Evolutionary conservation across 2,797 vertebrate species (phyloP).

Genomic region (Macropodus opercularis): DNA sequence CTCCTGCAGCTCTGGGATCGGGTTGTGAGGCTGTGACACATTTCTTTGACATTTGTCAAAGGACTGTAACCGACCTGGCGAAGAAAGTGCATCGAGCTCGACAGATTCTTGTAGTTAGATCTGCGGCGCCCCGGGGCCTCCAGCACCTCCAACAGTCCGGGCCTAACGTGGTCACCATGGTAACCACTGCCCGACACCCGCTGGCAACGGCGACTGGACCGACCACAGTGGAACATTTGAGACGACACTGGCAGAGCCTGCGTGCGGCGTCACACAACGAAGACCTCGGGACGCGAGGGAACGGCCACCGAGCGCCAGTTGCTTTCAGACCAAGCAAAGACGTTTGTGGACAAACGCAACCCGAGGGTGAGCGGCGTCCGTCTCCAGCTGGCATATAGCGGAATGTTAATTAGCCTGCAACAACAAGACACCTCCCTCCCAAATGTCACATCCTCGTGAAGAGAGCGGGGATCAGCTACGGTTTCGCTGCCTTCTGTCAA

Average conservation of each 20-base stretch:
- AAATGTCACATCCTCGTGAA: slow-evolving; percentile 71
- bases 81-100: slow-evolving; percentile 24
- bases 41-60: slow-evolving; percentile 40
- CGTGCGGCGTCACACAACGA: slow-evolving; percentile 64
- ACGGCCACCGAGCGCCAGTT: slow-evolving; percentile 16
- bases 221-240: slow-evolving; percentile 73
- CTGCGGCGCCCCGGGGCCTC: slow-evolving; percentile 49
- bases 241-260: slow-evolving; percentile 62
- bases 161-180: slow-evolving; percentile 71
- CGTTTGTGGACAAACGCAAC: slow-evolving; percentile 34
- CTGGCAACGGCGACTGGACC: slow-evolving; percentile 66
- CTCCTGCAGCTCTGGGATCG: not conserved
- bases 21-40: slow-evolving; percentile 1
- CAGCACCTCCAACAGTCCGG: slow-evolving; percentile 54
- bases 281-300: slow-evolving; percentile 44
- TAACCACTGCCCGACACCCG: slow-evolving; percentile 66
- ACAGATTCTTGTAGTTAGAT: slow-evolving; percentile 54
- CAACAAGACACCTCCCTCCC: slow-evolving; percentile 50
- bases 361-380: slow-evolving; percentile 36
- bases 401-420: slow-evolving; percentile 71
- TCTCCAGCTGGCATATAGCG: slow-evolving; percentile 51
- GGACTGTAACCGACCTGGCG: slow-evolving; percentile 31
- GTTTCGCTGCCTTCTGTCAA: slow-evolving; percentile 48
- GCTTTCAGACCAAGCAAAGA: slow-evolving; percentile 35
- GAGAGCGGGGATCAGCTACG: slow-evolving; percentile 24